Conservation (phyloP, 2,797 vertebrate genomes). For the Hephaestus fuliginosus region DNA sequence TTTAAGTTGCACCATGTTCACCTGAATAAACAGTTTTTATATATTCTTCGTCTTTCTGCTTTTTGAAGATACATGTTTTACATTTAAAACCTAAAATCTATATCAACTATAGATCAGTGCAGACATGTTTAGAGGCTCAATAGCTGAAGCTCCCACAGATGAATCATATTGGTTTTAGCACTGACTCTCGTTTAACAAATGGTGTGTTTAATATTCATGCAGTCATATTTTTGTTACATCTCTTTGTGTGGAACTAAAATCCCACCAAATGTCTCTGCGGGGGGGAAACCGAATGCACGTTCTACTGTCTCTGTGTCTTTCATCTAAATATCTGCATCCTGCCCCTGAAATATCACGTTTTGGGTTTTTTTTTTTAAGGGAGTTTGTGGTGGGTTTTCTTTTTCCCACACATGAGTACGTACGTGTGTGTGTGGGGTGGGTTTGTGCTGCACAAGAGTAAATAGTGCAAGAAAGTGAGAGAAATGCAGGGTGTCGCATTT, state of each 20-base stretch:
- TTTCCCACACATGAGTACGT: constrained; percentile 5
- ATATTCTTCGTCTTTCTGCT: no score
- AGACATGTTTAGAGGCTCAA: no score
- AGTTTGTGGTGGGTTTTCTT: constrained; percentile 38
- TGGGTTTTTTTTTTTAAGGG: constrained; percentile 20
- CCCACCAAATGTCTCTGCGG: background rate
- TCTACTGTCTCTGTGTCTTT: constrained; percentile 49
- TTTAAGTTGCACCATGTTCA: no score
- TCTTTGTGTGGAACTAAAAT: constrained; percentile 16
- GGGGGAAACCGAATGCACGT: constrained; percentile 56
- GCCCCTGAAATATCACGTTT: constrained; percentile 59
- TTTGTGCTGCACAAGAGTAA: background rate
- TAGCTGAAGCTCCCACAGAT: no score
- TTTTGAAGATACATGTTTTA: no score
- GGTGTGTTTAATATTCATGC: background rate
- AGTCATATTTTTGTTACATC: background rate
- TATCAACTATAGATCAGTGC: no score
- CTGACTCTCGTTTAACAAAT: background rate
- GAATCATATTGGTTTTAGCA: no score
- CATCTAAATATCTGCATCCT: constrained; percentile 66
- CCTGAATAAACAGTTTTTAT: no score
- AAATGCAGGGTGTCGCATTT: constrained; percentile 12
- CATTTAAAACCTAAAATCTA: no score
- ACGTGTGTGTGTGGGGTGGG: background rate
- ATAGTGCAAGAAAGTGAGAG: background rate